phyloP scores from a whole-genome alignment of 1,140 invertebrate genomes.

The Contarinia nasturtii region DNA sequence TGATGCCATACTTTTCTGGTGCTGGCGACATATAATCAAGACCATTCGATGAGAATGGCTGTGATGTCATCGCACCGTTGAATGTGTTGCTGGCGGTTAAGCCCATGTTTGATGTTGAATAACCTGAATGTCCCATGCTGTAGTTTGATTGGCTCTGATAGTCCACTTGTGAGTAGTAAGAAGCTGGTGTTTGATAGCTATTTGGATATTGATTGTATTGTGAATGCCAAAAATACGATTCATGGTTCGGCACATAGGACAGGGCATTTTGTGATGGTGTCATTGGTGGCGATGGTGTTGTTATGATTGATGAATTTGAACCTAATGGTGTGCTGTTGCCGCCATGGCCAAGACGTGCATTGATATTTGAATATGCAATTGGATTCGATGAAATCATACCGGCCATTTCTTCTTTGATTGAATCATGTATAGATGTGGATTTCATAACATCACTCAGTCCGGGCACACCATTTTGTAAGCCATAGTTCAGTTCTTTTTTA shows the following conservation, averaged over 20 bases:
- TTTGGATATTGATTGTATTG: constrained; percentile 32
- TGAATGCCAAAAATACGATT: constrained; percentile 25
- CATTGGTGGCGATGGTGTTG: constrained; percentile 41
- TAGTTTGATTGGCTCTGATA: constrained; percentile 28
- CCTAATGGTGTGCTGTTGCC: constrained; percentile 40
- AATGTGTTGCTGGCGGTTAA: constrained; percentile 20
- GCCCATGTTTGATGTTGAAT: constrained; percentile 20
- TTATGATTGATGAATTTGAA: constrained; percentile 40
- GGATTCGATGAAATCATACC: constrained; percentile 1
- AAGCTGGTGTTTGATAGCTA: constrained; percentile 32
- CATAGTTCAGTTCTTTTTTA: constrained; percentile 26
- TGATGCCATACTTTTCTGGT: no score
- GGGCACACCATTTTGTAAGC: neutral
- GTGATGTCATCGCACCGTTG: constrained; percentile 19
- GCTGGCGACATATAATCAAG: constrained; percentile 18
- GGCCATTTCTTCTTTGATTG: constrained; percentile 13
- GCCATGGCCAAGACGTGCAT: constrained; percentile 21
- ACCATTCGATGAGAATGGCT: constrained; percentile 22
- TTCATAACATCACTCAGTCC: neutral
- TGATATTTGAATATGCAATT: constrained; percentile 8
- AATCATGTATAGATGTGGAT: constrained; percentile 13
- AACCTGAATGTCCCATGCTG: constrained; percentile 22
- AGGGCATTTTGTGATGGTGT: constrained; percentile 21
- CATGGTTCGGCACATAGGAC: constrained; percentile 22
- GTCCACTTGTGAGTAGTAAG: constrained; percentile 36